Evolutionary conservation across 2,888 invertebrate species (phyloP).

Genomic region (Erebia epiphron): DNA sequence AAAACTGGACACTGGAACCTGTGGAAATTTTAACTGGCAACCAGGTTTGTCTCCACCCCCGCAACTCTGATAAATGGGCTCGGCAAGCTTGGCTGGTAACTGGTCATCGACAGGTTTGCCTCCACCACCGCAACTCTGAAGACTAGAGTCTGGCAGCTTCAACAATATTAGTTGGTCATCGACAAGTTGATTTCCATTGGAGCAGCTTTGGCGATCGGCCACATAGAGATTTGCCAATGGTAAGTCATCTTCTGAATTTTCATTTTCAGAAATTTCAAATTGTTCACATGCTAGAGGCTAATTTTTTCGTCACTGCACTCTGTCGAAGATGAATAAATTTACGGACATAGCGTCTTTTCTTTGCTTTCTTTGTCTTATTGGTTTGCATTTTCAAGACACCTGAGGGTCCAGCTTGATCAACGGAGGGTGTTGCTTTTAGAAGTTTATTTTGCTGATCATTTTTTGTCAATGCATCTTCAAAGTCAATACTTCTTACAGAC

Average conservation of each 20-base stretch:
- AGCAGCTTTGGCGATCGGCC: conserved; percentile 4
- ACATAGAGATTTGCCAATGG: conserved; percentile 1
- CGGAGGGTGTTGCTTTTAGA: too few species aligned
- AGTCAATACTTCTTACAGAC: background rate
- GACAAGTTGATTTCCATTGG: background rate
- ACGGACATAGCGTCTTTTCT: too few species aligned
- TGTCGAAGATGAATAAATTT: too few species aligned
- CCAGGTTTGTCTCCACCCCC: conserved; percentile 5
- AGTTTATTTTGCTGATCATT: background rate
- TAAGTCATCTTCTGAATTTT: conserved; percentile 4
- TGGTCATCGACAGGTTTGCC: too few species aligned
- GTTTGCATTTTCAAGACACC: too few species aligned
- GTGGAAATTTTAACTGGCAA: conserved; percentile 6
- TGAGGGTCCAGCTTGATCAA: too few species aligned
- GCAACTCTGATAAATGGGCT: background rate
- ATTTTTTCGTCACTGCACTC: background rate
- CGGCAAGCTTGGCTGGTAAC: too few species aligned
- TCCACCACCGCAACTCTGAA: too few species aligned
- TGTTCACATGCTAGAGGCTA: conserved; percentile 4
- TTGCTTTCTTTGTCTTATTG: background rate
- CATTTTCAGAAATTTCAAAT: background rate
- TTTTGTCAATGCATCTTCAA: background rate
- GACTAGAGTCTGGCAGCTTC: too few species aligned
- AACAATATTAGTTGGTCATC: too few species aligned
- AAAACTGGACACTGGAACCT: conserved; percentile 4